phyloP scores from a whole-genome alignment of 1,140 invertebrate genomes.

The Spodoptera litura region DNA sequence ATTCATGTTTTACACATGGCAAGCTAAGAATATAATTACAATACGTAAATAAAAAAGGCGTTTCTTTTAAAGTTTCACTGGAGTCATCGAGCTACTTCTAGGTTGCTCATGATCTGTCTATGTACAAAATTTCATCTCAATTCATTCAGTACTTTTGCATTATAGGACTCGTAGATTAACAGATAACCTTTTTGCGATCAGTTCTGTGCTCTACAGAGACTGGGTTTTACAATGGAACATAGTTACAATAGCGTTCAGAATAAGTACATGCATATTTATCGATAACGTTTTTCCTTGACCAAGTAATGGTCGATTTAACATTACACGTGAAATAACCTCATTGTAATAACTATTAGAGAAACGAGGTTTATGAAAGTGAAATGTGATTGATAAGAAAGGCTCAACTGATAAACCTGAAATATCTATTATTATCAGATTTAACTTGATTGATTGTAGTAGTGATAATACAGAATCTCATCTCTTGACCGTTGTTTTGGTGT shows the following conservation, averaged over 20 bases:
- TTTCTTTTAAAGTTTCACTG: too few species aligned
- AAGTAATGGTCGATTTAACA: neutral
- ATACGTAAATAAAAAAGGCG: too few species aligned
- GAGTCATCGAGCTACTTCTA: too few species aligned
- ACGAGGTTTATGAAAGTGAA: neutral
- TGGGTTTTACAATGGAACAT: too few species aligned
- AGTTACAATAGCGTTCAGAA: too few species aligned
- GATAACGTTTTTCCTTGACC: constrained; percentile 7
- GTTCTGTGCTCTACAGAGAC: too few species aligned
- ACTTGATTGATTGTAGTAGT: neutral
- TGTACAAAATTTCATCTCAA: too few species aligned
- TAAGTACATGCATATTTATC: neutral
- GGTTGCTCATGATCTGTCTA: too few species aligned
- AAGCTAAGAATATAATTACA: too few species aligned
- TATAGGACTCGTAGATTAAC: too few species aligned
- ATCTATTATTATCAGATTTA: constrained; percentile 10
- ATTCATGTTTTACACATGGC: neutral
- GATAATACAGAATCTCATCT: neutral
- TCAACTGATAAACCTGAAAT: neutral
- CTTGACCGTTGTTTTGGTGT: neutral
- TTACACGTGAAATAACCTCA: neutral
- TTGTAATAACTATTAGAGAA: neutral
- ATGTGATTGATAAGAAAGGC: neutral
- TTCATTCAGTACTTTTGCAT: too few species aligned
- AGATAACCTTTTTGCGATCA: too few species aligned